Conservation (phyloP, 2,888 invertebrate species). For the Agrochola lychnidis region DNA sequence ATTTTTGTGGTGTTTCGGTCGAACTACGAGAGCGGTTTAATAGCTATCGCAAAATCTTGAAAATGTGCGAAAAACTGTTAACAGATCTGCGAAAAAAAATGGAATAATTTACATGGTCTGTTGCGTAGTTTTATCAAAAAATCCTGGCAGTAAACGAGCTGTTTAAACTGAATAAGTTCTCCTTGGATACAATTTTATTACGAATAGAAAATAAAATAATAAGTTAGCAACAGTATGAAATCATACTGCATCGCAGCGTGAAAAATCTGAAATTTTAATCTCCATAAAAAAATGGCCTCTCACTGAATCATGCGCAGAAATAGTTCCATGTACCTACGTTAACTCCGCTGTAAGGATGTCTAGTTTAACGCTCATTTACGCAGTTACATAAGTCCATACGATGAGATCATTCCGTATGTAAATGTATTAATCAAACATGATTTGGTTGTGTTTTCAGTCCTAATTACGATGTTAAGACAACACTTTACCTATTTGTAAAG, state of each 20-base stretch:
- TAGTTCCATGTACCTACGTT: conserved; percentile 49
- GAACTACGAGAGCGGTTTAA: not conserved
- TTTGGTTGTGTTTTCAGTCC: conserved; percentile 52
- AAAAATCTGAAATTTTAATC: conserved; percentile 59
- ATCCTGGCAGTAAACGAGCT: conserved; percentile 7
- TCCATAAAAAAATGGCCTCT: conserved; percentile 47
- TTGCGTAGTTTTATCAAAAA: conserved; percentile 19
- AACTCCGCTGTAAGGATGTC: conserved; percentile 72
- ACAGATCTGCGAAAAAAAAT: conserved; percentile 15
- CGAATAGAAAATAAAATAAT: not conserved
- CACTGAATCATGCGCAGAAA: conserved; percentile 59
- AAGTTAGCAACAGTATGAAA: conserved; percentile 12
- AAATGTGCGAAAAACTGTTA: conserved; percentile 23
- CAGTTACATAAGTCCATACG: conserved; percentile 69
- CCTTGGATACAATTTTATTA: not conserved
- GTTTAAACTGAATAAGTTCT: not conserved
- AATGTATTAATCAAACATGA: conserved; percentile 72
- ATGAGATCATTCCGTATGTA: conserved; percentile 77
- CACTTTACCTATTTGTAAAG: not conserved
- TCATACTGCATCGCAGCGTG: conserved; percentile 38
- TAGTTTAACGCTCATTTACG: conserved; percentile 82
- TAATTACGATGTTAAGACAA: conserved; percentile 42
- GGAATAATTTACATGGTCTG: conserved; percentile 46
- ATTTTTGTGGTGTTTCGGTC: conserved; percentile 24
- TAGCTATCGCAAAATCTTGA: conserved; percentile 7